These are phyloP conservation scores for Hirtodrosophila alboralis DNA, from an alignment of 2,888 invertebrate genomes.

Conservation along the genomic window DNA sequence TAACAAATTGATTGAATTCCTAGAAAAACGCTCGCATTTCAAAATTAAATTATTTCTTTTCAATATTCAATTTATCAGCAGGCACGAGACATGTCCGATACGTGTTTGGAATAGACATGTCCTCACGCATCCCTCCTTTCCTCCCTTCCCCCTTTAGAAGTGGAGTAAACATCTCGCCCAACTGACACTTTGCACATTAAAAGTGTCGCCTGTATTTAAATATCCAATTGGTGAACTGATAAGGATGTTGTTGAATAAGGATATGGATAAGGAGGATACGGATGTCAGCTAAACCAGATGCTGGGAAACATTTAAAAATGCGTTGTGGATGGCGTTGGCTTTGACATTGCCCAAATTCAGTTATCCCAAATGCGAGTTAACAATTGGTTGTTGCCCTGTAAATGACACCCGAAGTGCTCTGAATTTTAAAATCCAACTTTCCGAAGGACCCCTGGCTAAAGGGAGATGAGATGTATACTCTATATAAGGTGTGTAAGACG, in stretches of 20 bases:
- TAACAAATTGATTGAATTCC: slow-evolving; percentile 22
- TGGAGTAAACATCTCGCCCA: slow-evolving; percentile 7
- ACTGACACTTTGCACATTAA: slow-evolving; percentile 66
- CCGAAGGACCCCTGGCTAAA: not conserved
- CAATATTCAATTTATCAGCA: slow-evolving; percentile 82
- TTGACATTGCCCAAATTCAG: slow-evolving; percentile 62
- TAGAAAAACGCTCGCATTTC: slow-evolving; percentile 23
- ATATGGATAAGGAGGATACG: slow-evolving; percentile 4
- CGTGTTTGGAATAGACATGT: slow-evolving; percentile 77
- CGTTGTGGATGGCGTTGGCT: slow-evolving; percentile 21
- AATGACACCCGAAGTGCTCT: slow-evolving; percentile 77
- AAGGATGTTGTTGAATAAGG: slow-evolving; percentile 23
- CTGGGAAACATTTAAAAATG: slow-evolving; percentile 76
- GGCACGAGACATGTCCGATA: slow-evolving; percentile 62
- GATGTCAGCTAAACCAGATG: slow-evolving; percentile 19
- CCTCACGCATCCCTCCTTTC: slow-evolving; percentile 1
- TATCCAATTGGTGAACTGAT: slow-evolving; percentile 63
- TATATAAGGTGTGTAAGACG: slow-evolving; percentile 58
- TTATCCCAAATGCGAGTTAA: slow-evolving; percentile 46
- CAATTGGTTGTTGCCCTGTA: slow-evolving; percentile 57
- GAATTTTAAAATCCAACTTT: slow-evolving; percentile 76
- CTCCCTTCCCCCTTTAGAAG: not conserved
- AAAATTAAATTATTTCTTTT: slow-evolving; percentile 82
- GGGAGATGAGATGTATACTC: slow-evolving; percentile 6
- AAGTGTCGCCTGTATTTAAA: slow-evolving; percentile 80